Evolutionary conservation across 2,888 invertebrate genomes (phyloP), one percentile per base, ranked within the genome.

Genomic region (Erebia ligea): DNA sequence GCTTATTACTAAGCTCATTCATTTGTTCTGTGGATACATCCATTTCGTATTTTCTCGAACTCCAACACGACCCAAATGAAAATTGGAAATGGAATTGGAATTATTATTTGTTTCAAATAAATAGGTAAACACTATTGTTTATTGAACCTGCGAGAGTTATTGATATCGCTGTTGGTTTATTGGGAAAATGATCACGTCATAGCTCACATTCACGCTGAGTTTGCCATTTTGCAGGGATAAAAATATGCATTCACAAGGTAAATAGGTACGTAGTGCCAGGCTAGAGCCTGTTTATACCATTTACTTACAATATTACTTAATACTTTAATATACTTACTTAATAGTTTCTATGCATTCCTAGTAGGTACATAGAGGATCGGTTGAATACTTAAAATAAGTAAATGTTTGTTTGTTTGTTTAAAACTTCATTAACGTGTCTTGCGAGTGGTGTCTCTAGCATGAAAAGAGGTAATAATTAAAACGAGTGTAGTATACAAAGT

Each of bases 91-190:
- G 8, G 17, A n/a, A 19, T 4, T 11, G 56, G 11, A 15, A 52
- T 52, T 57, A 15, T 57, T 57, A 25, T 25, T 25, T 25, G 56
- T 25, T 13, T 15, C 56, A 15, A 54, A 9, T 54, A 15, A 57
- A 57, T 54, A 54, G 17, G 19, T 54, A 52, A 17, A 10, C 21
- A 13, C 25, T 6, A 57, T 57, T 57, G 56, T 57, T 57, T 57
- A 57, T 57, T 25, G 25, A 57, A 11, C 21, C 56, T 57, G 15
- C 56, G 56, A 57, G 56, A 15, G 13, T 54, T 54, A 54, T 57
- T 57, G 56, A 25, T 25, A 57, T 13, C 25, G 13, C 25, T 56
- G 56, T 57, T 57, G 21, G 21, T 57, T 57, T 57, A 57, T 57
- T 57, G 56, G 56, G 19, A 25, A 57, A 57, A 57, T 57, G 6